Conservation (phyloP, 1,140 invertebrate species). For the Chlorops oryzae region DNA sequence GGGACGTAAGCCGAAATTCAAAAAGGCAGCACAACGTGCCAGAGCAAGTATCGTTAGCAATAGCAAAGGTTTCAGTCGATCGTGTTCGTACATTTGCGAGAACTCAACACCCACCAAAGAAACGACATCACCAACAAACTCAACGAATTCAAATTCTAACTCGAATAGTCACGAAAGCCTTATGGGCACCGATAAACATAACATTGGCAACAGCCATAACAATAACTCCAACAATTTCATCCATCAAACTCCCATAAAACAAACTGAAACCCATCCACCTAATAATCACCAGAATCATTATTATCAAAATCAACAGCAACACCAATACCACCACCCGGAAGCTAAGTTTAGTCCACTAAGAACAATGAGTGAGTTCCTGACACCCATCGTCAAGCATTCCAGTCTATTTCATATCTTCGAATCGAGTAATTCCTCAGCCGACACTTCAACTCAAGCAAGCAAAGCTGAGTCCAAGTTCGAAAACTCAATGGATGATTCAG, state of each 20-base stretch:
- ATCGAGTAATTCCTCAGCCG: conserved; percentile 18
- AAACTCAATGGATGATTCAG: too few species aligned
- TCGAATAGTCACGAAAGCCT: not conserved
- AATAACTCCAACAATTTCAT: conserved; percentile 10
- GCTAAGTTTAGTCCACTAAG: conserved; percentile 36
- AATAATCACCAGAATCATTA: not conserved
- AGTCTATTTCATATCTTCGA: conserved; percentile 44
- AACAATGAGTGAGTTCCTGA: conserved; percentile 32
- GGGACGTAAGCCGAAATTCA: conserved; percentile 38
- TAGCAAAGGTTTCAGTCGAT: conserved; percentile 20
- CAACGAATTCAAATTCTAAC: conserved; percentile 2
- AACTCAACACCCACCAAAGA: conserved; percentile 1
- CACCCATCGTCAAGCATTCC: conserved; percentile 35
- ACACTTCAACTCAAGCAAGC: too few species aligned
- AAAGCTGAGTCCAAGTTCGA: too few species aligned
- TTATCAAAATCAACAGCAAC: conserved; percentile 7
- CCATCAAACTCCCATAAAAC: conserved; percentile 15
- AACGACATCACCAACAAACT: not conserved
- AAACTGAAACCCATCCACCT: conserved; percentile 1
- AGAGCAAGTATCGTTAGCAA: conserved; percentile 25
- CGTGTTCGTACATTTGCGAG: conserved; percentile 29
- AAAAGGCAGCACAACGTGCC: conserved; percentile 27
- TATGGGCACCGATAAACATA: too few species aligned
- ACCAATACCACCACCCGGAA: conserved; percentile 13
- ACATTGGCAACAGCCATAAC: not conserved